These are phyloP conservation scores for Pseudotriccus pelzelni DNA, from an alignment of 2,797 vertebrate genomes.

Conservation along the genomic window DNA sequence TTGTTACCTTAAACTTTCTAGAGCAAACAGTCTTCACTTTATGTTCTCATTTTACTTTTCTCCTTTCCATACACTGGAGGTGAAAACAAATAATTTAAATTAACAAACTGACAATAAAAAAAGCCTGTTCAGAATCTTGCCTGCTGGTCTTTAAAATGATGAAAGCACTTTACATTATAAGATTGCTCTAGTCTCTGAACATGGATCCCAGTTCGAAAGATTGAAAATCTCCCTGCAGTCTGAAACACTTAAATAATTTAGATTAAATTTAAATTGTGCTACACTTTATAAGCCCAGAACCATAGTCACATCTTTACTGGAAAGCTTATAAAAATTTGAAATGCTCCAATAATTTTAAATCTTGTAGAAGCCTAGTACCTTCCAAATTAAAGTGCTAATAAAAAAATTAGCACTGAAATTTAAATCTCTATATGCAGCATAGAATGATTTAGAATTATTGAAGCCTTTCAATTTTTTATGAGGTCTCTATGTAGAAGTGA, in stretches of 20 bases:
- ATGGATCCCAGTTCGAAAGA: slow-evolving; percentile 61
- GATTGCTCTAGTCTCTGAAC: slow-evolving; percentile 47
- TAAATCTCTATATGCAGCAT: slow-evolving; percentile 69
- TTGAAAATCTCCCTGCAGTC: slow-evolving; percentile 70
- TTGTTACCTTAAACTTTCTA: neutral
- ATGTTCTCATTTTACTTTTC: neutral
- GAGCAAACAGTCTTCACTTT: neutral
- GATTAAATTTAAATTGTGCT: slow-evolving; percentile 76
- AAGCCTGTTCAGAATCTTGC: slow-evolving; percentile 11
- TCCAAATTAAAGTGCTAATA: slow-evolving; percentile 78
- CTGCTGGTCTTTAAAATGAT: slow-evolving; percentile 43
- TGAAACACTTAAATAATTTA: slow-evolving; percentile 78
- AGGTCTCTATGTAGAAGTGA: slow-evolving; percentile 63
- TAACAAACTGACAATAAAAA: slow-evolving; percentile 58
- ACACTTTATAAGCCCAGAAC: slow-evolving; percentile 71
- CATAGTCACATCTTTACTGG: slow-evolving; percentile 68
- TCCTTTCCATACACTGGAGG: neutral
- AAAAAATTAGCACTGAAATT: slow-evolving; percentile 75
- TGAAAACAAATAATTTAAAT: slow-evolving; percentile 72
- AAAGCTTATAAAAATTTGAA: slow-evolving; percentile 81
- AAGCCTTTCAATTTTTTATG: slow-evolving; percentile 77
- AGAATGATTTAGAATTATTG: slow-evolving; percentile 77
- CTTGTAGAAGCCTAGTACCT: slow-evolving; percentile 70
- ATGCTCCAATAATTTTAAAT: slow-evolving; percentile 79
- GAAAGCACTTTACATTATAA: slow-evolving; percentile 54